Evolutionary conservation across 1,140 invertebrate genomes (phyloP), one percentile per base, ranked within the genome.

Genomic region (Ostrea edulis): DNA sequence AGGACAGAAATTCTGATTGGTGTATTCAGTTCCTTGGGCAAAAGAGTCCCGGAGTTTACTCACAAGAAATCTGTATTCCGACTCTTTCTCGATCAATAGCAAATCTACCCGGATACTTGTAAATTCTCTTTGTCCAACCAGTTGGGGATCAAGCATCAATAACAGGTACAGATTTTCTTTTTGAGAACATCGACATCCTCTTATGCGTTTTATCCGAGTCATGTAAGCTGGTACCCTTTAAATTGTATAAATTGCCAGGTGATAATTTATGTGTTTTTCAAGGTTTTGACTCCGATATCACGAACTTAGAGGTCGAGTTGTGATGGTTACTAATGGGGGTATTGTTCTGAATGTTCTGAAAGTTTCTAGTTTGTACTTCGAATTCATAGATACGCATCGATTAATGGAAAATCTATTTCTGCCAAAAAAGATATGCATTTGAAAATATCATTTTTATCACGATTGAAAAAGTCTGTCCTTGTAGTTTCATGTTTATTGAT

Each of bases 321-420:
- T 71, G 68, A 25, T 71, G 68, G 68, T 71, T 71, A 71, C 68
- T 71, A 71, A 71, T 71, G 68, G 68, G 68, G 68, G 68, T 71
- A 71, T 25, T 71, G 22, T 71, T 71, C 14, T 14, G 4, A 58
- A 25, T 29, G 12, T 14, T 71, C 22, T 71, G 25, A 9, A 1
- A 0, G 1, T 29, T 29, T 71, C 9, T 29, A 12, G 8, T 58
- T 3, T 44, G 35, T 44, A 44, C 35, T 44, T 14, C 12, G 4
- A 14, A 58, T 58, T 58, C 14, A 20, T 58, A 14, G 55, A 58
- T 58, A 14, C 14, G 55, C 55, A 14, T 58, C 20, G 55, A 58
- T 58, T 20, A 58, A 58, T 14, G 14, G 22, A 20, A 71, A 71
- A 25, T 14, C 4, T 1, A 44, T 62, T 35, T 9, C 2, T 3